Evolutionary conservation across 2,113 vertebrate genomes (phyloP), one percentile per base, ranked within the genome.

Genomic region (Chionodraco myersi): DNA sequence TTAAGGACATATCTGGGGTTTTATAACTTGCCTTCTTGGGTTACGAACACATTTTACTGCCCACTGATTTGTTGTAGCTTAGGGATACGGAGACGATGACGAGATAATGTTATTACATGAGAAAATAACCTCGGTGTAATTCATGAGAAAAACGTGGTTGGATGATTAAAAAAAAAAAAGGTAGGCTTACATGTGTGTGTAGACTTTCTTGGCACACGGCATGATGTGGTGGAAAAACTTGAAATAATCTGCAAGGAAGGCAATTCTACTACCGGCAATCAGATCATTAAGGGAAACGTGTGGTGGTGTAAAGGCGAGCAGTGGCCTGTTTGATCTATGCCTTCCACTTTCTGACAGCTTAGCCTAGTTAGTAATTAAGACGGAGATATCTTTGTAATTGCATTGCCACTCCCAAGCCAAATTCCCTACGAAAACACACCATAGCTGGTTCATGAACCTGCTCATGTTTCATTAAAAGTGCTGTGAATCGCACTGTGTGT

Each of bases 281-380:
- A 48, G 56, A 41, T 53, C 62, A 77, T 75, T 68, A 41, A 63
- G 34, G 65, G 74, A 59, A 79, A 72, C 51, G 53, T 45, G 59
- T 48, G 59, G 54, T 6, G 61, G 51, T 18, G 67, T 69, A 60
- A 82, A 80, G 67, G 58, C 78, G 74, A 67, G 67, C 66, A 51
- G 36, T 73, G 61, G 45, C 26, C 75, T 34, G 23, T 72, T 80
- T 86, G 85, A 90, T 86, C n/a, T 80, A 82, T 61, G 70, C 16
- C 75, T 88, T 72, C 84, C 67, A 80, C 79, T 82, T 77, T 91
- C 74, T 91, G 87, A 88, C 81, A 86, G 67, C 71, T 61, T 63
- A 54, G 80, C 62, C 49, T 72, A 44, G 72, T 85, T 89, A 93
- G 88, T 93, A 93, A 94, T 94, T 93, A 92, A 82, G 74, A 79